Evolutionary conservation across 2,113 vertebrate species (phyloP).

Genomic region (Anhinga anhinga): DNA sequence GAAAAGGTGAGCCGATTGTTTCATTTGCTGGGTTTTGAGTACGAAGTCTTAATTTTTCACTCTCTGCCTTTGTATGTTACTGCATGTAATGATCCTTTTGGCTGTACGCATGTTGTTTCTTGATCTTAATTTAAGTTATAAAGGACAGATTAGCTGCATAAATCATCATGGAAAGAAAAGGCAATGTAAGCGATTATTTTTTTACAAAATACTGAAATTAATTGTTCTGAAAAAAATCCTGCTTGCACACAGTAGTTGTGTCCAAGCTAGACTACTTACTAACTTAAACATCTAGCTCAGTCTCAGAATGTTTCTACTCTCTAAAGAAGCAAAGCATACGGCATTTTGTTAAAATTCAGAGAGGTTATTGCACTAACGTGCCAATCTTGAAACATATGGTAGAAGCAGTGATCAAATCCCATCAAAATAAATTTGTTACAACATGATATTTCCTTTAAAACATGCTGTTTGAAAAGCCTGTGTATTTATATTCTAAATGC

Average conservation of each 20-base stretch:
- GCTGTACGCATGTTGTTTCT: not conserved
- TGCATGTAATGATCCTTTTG: not conserved
- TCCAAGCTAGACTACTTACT: not conserved
- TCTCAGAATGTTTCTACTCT: not conserved
- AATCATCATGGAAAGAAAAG: not conserved
- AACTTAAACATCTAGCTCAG: not conserved
- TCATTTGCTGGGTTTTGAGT: fast-evolving
- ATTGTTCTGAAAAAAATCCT: not conserved
- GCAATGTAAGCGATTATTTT: fast-evolving
- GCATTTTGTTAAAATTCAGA: not conserved
- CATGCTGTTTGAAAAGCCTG: not conserved
- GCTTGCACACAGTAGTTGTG: not conserved
- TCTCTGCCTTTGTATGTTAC: not conserved
- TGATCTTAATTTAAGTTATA: not conserved
- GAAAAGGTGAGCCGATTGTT: constrained; percentile 53
- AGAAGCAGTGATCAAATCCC: not conserved
- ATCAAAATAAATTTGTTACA: not conserved
- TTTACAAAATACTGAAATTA: not conserved
- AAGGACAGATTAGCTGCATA: not conserved
- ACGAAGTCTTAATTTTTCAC: not conserved
- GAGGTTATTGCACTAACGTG: not conserved
- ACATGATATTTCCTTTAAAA: not conserved
- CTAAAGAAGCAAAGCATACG: not conserved
- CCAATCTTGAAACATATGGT: not conserved
- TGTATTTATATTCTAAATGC: not conserved